phyloP scores from a whole-genome alignment of 2,797 vertebrate genomes.

The Pipistrellus pygmaeus region DNA sequence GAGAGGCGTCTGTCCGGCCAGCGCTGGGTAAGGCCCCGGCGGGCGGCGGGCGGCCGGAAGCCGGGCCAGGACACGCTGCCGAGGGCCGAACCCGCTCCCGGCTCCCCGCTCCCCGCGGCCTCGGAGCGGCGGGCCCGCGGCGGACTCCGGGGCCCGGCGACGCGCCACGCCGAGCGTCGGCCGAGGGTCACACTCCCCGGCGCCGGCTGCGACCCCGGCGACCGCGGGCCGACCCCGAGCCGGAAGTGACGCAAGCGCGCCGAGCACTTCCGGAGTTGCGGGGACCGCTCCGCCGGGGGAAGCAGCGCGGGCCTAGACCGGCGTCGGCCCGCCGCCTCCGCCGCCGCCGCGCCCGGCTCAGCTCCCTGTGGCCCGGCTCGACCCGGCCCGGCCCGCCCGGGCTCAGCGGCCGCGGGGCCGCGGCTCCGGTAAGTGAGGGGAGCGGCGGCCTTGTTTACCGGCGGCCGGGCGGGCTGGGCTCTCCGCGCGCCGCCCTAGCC shows the following conservation, averaged over 20 bases:
- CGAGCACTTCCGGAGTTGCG: constrained; percentile 80
- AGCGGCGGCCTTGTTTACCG: constrained; percentile 91
- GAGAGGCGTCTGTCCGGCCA: no score
- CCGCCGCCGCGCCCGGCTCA: neutral
- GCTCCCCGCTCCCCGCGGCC: no score
- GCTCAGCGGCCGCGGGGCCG: constrained; percentile 39
- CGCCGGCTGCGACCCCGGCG: fast-evolving
- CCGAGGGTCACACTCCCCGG: fast-evolving
- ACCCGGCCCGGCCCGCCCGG: constrained; percentile 9
- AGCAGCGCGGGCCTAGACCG: constrained; percentile 68
- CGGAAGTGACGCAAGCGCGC: constrained; percentile 82
- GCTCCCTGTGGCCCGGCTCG: neutral
- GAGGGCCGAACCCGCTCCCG: no score
- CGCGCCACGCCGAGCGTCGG: no score
- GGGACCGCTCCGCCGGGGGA: constrained; percentile 68
- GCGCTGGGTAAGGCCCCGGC: no score
- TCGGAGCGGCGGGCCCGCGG: fast-evolving
- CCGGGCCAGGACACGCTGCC: no score
- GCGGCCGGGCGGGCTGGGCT: constrained; percentile 83
- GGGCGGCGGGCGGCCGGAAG: no score
- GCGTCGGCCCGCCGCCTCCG: constrained; percentile 53
- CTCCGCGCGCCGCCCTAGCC: constrained; percentile 61
- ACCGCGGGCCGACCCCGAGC: constrained; percentile 38
- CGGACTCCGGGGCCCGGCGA: no score
- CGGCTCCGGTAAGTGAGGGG: constrained; percentile 65